Percentiles rank a stretch among this genome's conserved stretches.
Conservation (phyloP, 2,113 vertebrate species). For the Chitala chitala region DNA sequence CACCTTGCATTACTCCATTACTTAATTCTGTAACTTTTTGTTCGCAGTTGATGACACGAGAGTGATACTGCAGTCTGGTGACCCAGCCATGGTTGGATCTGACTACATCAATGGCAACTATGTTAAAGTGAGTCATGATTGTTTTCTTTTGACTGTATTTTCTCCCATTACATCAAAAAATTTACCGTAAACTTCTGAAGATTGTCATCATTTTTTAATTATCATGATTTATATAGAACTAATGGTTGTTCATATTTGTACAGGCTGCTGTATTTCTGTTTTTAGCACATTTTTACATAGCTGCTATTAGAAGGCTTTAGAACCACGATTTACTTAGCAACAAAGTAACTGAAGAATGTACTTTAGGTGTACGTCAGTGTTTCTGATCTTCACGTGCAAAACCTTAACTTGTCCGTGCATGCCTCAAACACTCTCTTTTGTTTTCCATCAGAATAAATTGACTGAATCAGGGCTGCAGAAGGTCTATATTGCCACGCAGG, state of each 20-base stretch:
- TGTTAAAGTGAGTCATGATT: conserved; percentile 65
- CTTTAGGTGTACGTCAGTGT: not conserved
- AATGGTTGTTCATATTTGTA: no score
- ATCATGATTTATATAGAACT: no score
- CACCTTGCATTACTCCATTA: no score
- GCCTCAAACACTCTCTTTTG: not conserved
- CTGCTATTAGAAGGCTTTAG: not conserved
- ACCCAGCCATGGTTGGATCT: conserved; percentile 71
- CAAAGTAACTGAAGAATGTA: not conserved
- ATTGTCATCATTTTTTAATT: no score
- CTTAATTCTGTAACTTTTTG: not conserved
- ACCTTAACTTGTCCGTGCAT: not conserved
- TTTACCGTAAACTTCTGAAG: no score
- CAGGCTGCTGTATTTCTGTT: no score
- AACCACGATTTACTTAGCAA: not conserved
- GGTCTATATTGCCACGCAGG: conserved; percentile 88
- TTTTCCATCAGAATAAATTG: conserved; percentile 54
- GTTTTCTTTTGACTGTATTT: conserved; percentile 9
- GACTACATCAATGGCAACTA: conserved; percentile 97
- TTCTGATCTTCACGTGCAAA: not conserved
- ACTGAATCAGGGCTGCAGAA: conserved; percentile 56
- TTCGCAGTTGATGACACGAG: conserved; percentile 82
- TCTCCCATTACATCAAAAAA: not conserved
- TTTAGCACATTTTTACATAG: not conserved
- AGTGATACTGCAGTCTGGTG: conserved; percentile 68